phyloP scores from a whole-genome alignment of 2,888 invertebrate genomes.

The Chymomyza amoena region DNA sequence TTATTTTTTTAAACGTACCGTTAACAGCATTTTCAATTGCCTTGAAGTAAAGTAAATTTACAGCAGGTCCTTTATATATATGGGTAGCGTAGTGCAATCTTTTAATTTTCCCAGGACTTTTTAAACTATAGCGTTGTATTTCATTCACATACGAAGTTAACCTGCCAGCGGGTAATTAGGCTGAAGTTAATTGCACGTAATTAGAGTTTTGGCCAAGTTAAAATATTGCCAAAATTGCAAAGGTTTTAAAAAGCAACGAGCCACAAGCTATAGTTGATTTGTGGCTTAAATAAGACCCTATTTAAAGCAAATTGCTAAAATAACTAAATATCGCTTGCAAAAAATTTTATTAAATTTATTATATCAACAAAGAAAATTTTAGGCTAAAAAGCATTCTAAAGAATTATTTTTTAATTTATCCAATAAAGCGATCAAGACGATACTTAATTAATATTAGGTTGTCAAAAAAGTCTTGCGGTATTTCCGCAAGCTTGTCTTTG shows the following conservation, averaged over 20 bases:
- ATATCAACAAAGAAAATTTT: no score
- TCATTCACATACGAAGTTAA: slow-evolving; percentile 46
- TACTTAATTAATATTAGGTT: no score
- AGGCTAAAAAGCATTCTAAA: no score
- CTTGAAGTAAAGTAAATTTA: slow-evolving; percentile 38
- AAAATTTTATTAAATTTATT: no score
- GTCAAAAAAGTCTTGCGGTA: no score
- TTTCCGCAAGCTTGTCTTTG: no score
- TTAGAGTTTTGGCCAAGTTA: slow-evolving; percentile 20
- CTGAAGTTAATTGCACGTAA: slow-evolving; percentile 42
- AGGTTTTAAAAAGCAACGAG: background rate
- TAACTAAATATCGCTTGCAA: no score
- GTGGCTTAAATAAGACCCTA: background rate
- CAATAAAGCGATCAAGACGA: no score
- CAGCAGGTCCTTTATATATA: background rate
- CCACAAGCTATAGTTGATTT: no score
- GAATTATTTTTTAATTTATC: no score
- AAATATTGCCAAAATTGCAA: background rate
- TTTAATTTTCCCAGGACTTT: background rate
- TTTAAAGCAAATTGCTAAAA: no score
- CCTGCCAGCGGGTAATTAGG: slow-evolving; percentile 28
- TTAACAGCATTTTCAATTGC: slow-evolving; percentile 68
- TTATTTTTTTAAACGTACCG: slow-evolving; percentile 40
- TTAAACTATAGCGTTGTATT: slow-evolving; percentile 24
- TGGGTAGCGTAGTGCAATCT: background rate